Conservation (phyloP, 2,888 invertebrate species). For the Tridacna gigas region DNA sequence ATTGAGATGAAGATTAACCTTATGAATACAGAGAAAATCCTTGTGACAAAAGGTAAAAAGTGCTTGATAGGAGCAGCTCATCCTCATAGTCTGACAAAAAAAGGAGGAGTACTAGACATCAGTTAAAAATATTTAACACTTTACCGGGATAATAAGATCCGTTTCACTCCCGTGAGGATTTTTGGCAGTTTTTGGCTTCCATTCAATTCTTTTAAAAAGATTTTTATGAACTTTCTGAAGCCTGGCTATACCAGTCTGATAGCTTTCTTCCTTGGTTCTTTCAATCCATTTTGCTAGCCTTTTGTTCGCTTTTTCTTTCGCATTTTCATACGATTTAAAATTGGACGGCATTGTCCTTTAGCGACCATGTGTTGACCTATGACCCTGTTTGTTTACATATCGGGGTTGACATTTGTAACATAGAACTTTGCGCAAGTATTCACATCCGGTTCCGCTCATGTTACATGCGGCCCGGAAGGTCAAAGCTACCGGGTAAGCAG, state of each 20-base stretch:
- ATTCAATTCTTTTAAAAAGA: slow-evolving; percentile 64
- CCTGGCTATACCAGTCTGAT: slow-evolving; percentile 61
- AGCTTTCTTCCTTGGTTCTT: slow-evolving; percentile 26
- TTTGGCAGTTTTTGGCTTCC: slow-evolving; percentile 39
- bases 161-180: too few species aligned
- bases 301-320: slow-evolving; percentile 44
- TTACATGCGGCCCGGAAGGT: slow-evolving; percentile 20
- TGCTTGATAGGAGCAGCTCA: too few species aligned
- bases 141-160: too few species aligned
- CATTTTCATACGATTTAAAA: slow-evolving; percentile 38
- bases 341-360: slow-evolving; percentile 41
- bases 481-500: background rate
- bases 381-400: slow-evolving; percentile 18
- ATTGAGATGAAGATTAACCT: too few species aligned
- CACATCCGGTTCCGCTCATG: slow-evolving; percentile 15
- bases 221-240: slow-evolving; percentile 60
- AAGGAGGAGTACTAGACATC: too few species aligned
- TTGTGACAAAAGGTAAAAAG: too few species aligned
- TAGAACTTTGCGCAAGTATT: background rate
- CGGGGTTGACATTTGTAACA: background rate
- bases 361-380: slow-evolving; percentile 1
- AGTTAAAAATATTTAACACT: too few species aligned
- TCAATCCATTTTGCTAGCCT: slow-evolving; percentile 49
- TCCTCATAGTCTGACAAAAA: too few species aligned
- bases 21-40: too few species aligned